Base-by-base conservation (phyloP, 2,888 invertebrate species). In the Drosophila barbarae region DNA sequence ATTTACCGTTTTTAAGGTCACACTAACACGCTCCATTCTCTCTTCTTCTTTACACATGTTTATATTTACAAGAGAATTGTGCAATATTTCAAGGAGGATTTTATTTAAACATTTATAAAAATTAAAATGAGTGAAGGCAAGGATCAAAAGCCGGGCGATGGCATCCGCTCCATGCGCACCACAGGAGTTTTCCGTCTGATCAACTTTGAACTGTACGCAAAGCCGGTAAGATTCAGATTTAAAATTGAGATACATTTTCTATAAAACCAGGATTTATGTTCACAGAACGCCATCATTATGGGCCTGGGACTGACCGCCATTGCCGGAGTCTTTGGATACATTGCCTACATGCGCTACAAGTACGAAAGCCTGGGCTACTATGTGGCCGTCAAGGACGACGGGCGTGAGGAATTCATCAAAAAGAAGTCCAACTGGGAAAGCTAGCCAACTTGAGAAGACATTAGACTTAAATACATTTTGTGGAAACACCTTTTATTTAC, bases 171-270 rank as follows among this genome's bases (percentile, higher is more conserved):
- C 15, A 66, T 83, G 59, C 70, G 82, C 7, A 93, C 95, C 15
- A 94, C 95, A 4, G 92, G 91, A 75, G 91, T 95, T 32, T 98
- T 98, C 88, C 92, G 94, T 85, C 92, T 93, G 30, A 90, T 96
- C 0, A 98, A 98, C 90, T 97, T 95, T 90, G 97, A 98, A 90
- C 90, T 98, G 2, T 98, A 96, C 88, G 93, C 94, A 0, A 96
- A 94, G 90, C 97, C 96, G 67, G 97, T 97, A 47, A 32, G 46
- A 13, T 18, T 30, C 4, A 5, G 9, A 8, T 7, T n/a, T 2
- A 15, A 21, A 47, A 4, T 13, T 7, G 15, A 5, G 5, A 34
- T 15, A 32, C 21, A 50, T 26, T 9, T n/a, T 13, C 12, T n/a
- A 21, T 49, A 52, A 23, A 3, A 18, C 21, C 34, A 3, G 21